Percentiles rank a stretch among this genome's conserved stretches.
These are phyloP conservation scores for Nymphalis c-album DNA, from an alignment of 2,888 invertebrate genomes.

Conservation along the genomic window DNA sequence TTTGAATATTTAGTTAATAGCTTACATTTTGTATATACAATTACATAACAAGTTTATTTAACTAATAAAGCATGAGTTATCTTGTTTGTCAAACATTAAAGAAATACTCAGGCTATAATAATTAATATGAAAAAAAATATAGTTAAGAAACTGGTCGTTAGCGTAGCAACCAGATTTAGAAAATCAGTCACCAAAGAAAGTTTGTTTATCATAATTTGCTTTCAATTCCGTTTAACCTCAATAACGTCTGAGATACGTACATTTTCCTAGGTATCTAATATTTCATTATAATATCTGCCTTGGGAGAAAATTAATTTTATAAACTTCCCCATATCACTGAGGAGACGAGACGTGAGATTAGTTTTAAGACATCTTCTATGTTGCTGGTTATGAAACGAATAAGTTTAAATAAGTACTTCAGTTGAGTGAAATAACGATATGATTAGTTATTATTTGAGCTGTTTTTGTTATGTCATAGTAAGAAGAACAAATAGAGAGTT, in stretches of 20 bases:
- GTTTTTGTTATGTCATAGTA: background rate
- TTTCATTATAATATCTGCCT: conserved; percentile 31
- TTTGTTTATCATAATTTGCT: no score
- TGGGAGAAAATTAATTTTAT: conserved; percentile 28
- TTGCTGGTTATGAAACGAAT: conserved; percentile 3
- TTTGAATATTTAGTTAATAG: no score
- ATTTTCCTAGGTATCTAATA: conserved; percentile 5
- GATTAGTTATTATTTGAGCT: background rate
- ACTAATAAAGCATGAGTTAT: no score
- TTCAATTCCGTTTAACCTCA: background rate
- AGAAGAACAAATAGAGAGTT: background rate
- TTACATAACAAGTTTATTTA: no score
- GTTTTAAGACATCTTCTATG: conserved; percentile 11
- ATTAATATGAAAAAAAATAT: no score
- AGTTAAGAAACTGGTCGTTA: no score
- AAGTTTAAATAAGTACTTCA: background rate
- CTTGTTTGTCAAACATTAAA: no score
- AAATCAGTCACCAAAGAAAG: no score
- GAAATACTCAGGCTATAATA: no score
- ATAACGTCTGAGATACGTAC: background rate
- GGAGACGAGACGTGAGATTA: conserved; percentile 21
- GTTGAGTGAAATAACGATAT: background rate
- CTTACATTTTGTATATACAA: no score
- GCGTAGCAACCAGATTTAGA: no score
- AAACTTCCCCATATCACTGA: conserved; percentile 23